phyloP scores from a whole-genome alignment of 2,888 invertebrate genomes.

The Drosophila pseudotakahashii region DNA sequence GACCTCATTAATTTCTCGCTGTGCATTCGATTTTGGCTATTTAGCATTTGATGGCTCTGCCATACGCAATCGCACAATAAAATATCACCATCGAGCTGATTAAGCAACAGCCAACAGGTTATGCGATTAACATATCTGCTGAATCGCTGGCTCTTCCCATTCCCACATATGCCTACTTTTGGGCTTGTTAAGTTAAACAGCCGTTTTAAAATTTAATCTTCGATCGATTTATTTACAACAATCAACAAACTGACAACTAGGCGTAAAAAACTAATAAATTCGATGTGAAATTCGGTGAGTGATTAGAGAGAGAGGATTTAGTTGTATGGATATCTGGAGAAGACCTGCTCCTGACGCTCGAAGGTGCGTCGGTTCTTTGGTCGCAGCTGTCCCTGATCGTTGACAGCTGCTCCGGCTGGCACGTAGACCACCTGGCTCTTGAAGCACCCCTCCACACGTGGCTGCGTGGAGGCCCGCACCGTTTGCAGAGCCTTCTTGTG shows the following conservation, averaged over 20 bases:
- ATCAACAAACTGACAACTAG: conserved; percentile 20
- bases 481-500: conserved; percentile 61
- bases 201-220: conserved; percentile 9
- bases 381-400: conserved; percentile 18
- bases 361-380: conserved; percentile 52
- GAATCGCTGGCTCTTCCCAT: neutral
- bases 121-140: conserved; percentile 14
- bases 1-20: conserved; percentile 8
- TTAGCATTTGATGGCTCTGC: conserved; percentile 21
- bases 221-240: conserved; percentile 33
- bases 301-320: conserved; percentile 4
- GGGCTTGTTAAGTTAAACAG: conserved; percentile 14
- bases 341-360: conserved; percentile 40
- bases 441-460: conserved; percentile 43
- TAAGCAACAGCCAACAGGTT: conserved; percentile 28
- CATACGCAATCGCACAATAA: conserved; percentile 26
- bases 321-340: conserved; percentile 53
- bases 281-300: conserved; percentile 32
- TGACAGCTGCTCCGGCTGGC: conserved; percentile 29
- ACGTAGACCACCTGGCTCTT: conserved; percentile 24
- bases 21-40: conserved; percentile 25
- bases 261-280: conserved; percentile 39
- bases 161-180: conserved; percentile 25
- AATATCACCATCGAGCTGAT: conserved; percentile 14
- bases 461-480: conserved; percentile 52